Evolutionary conservation across 2,113 vertebrate species (phyloP).

Genomic region (Ia io): DNA sequence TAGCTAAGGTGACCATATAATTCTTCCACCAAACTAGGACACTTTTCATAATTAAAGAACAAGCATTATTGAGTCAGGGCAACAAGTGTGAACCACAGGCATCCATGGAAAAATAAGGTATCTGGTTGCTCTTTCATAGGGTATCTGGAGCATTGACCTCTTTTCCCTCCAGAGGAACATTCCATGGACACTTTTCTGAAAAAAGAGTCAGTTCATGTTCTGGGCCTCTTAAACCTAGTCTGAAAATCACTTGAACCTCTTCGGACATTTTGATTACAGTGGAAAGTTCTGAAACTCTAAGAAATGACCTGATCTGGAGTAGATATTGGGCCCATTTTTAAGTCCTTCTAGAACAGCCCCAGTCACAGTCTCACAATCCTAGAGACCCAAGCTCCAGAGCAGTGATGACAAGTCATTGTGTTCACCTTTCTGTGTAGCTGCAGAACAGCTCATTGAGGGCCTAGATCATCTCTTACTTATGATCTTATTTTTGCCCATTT

Average conservation of each 20-base stretch:
- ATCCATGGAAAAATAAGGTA: neutral
- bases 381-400: neutral
- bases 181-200: neutral
- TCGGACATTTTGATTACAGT: neutral
- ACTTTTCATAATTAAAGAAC: neutral
- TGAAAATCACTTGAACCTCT: neutral
- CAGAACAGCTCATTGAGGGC: neutral
- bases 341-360: neutral
- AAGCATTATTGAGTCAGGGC: neutral
- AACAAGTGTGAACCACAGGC: neutral
- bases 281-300: neutral
- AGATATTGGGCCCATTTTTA: neutral
- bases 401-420: neutral
- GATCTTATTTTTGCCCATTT: neutral
- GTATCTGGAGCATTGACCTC: neutral
- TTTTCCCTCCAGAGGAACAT: neutral
- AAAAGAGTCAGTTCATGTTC: neutral
- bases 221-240: neutral
- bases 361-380: neutral
- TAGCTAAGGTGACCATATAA: neutral
- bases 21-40: neutral
- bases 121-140: neutral
- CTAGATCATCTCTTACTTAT: neutral
- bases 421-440: neutral
- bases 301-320: neutral